These are phyloP conservation scores for Catharus fuscescens DNA, from an alignment of 2,113 vertebrate species.

Conservation along the genomic window DNA sequence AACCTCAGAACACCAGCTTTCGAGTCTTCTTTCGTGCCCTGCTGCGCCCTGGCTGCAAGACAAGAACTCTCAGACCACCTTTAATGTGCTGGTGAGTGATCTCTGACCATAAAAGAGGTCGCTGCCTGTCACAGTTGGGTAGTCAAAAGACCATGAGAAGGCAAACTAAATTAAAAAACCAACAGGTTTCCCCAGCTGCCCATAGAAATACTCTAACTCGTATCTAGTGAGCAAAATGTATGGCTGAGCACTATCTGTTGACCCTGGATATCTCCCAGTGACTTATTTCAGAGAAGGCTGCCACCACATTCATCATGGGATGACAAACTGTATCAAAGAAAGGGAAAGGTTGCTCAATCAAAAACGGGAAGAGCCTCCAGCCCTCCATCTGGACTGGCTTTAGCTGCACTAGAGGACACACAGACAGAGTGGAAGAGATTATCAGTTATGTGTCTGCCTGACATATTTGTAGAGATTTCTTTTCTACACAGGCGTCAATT, in stretches of 20 bases:
- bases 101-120: no score
- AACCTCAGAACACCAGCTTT: no score
- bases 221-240: neutral
- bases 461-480: neutral
- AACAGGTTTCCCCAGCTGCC: neutral
- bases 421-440: neutral
- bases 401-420: neutral
- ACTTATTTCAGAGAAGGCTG: neutral
- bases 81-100: no score
- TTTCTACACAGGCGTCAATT: neutral
- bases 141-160: neutral
- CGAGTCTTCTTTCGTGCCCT: no score
- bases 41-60: no score
- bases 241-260: neutral
- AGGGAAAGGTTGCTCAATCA: neutral
- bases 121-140: no score
- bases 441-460: neutral
- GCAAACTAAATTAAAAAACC: neutral
- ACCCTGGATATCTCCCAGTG: neutral
- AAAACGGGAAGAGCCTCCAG: neutral
- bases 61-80: no score
- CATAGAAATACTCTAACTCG: neutral
- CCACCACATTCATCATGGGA: neutral
- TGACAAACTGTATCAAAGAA: neutral
- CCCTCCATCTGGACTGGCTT: neutral